phyloP scores from a whole-genome alignment of 2,888 invertebrate species.

The Leptogaster cylindrica region DNA sequence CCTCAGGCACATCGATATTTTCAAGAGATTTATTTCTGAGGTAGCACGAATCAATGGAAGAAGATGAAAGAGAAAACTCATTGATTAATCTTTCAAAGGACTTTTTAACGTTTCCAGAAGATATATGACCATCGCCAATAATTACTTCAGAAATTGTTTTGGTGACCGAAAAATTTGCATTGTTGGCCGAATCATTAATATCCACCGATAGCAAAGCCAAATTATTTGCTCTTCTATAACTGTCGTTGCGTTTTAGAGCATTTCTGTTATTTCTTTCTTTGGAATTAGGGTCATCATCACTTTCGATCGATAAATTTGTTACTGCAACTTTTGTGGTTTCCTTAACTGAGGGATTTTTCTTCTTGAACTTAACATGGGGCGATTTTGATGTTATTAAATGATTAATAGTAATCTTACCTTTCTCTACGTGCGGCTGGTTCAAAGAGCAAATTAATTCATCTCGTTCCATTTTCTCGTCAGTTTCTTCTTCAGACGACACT shows the following conservation, averaged over 20 bases:
- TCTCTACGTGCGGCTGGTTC: conserved; percentile 4
- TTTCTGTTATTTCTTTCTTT: background rate
- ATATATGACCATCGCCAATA: background rate
- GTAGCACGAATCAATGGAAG: conserved; percentile 58
- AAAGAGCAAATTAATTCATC: conserved; percentile 15
- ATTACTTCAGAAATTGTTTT: background rate
- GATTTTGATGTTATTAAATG: conserved; percentile 58
- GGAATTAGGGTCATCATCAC: conserved; percentile 28
- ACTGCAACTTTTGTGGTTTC: conserved; percentile 49
- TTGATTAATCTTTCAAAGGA: conserved; percentile 61
- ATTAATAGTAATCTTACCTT: conserved; percentile 40
- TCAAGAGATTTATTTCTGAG: conserved; percentile 60
- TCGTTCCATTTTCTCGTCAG: conserved; percentile 1
- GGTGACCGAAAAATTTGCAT: background rate
- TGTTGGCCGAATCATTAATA: background rate
- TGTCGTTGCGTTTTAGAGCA: conserved; percentile 78
- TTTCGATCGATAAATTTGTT: conserved; percentile 40
- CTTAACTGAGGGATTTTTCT: conserved; percentile 4
- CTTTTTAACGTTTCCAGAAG: conserved; percentile 70
- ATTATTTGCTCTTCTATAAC: conserved; percentile 79
- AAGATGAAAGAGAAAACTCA: conserved; percentile 60
- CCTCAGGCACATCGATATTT: conserved; percentile 61
- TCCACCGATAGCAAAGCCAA: background rate
- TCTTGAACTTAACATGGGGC: conserved; percentile 6
- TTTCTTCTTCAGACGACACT: background rate